Conservation (phyloP, 2,113 vertebrate species). For the Peucedramus taeniatus region DNA sequence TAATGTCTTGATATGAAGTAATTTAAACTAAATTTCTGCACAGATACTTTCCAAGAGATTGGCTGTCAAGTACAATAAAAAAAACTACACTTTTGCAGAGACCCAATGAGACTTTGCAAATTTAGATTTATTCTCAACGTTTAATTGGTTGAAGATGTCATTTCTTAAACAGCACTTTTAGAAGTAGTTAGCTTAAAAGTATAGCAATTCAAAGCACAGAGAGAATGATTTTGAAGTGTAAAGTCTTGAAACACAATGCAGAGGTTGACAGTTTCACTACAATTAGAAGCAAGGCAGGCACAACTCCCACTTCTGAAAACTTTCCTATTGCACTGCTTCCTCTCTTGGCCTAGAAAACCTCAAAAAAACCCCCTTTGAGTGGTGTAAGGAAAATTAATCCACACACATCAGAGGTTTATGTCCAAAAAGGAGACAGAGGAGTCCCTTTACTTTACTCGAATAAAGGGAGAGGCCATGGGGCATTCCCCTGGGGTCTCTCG, state of each 20-base stretch:
- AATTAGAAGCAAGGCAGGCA: constrained; percentile 57
- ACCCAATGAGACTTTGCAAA: constrained; percentile 67
- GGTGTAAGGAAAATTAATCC: too few relatives aligned
- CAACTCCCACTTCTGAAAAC: constrained; percentile 60
- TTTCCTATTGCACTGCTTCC: constrained; percentile 40
- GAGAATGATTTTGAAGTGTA: constrained; percentile 73
- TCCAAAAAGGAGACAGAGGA: too few relatives aligned
- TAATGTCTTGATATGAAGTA: constrained; percentile 61
- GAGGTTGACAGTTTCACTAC: constrained; percentile 72
- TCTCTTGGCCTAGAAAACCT: constrained; percentile 40
- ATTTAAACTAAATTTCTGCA: constrained; percentile 71
- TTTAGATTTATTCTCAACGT: constrained; percentile 60
- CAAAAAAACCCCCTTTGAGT: background rate
- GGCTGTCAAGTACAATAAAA: constrained; percentile 65
- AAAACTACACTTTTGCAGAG: constrained; percentile 34
- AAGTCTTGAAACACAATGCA: constrained; percentile 59
- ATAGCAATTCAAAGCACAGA: constrained; percentile 69
- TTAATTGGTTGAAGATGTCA: constrained; percentile 74
- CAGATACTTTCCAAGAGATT: constrained; percentile 66
- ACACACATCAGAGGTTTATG: too few relatives aligned
- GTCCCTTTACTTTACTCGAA: too few relatives aligned
- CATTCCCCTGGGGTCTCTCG: too few relatives aligned
- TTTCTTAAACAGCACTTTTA: constrained; percentile 74
- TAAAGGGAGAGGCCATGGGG: too few relatives aligned
- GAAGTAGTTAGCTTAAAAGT: constrained; percentile 76